Evolutionary conservation across 2,888 invertebrate species (phyloP), one percentile per base, ranked within the genome.

Genomic region (Catonia carolina): DNA sequence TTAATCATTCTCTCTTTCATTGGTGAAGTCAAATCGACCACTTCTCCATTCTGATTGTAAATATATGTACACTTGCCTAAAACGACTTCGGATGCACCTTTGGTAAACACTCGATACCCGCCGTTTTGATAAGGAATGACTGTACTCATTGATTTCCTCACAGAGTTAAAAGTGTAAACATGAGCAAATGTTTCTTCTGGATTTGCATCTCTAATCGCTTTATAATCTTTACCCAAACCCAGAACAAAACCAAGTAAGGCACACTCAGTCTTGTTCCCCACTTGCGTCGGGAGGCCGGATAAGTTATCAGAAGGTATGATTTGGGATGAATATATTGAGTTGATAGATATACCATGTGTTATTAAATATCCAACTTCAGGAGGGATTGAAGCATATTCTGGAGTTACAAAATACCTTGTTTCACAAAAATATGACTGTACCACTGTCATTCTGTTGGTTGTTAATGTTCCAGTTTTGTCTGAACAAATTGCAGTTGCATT

Each of bases 11-110:
- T 53, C 14, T 64, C 63, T 49, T 62, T 60, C 63, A 64, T 64
- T 17, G 65, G 62, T 14, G 53, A n/a, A 2, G 66, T 64, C 14
- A 69, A 60, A 10, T 59, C 59, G 50, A 63, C 59, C 23, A 68
- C 12, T 17, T 27, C 45, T 12, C 69, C 68, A 33, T 65, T 62
- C 20, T 60, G 55, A 18, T 65, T 75, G 60, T 74, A 70, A 47
- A 75, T 73, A 63, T 69, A 74, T 36, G 70, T 67, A 66, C 77
- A 77, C 95, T 94, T 96, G 78, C 93, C 92, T 76, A 98, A 84
- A 69, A 99, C 91, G 71, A 99, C 98, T 79, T 99, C 99, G 61
- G 97, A 96, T 70, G 99, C 98, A 70, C 98, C 98, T 78, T 99
- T 98, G 61, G 94, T 90, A 75, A 89, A 97, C 53, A 99, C 82